Evolutionary conservation across 1,140 invertebrate species (phyloP), one percentile per base, ranked within the genome.

Genomic region (Pogonognathellus flavescens): DNA sequence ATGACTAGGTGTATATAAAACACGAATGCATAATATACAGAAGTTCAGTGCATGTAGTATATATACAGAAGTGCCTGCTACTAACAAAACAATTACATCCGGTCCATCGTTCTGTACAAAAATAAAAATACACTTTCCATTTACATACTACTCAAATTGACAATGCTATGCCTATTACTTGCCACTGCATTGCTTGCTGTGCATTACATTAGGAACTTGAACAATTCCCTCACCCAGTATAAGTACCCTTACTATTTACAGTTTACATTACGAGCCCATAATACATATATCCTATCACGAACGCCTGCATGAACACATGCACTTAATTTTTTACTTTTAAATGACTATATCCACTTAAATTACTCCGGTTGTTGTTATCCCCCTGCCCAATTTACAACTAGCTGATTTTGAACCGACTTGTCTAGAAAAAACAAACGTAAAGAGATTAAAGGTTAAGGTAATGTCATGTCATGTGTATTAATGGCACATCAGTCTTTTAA

Each of bases 41-140:
- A n/a, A n/a, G n/a, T 41, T 41, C 31, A 41, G 31, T 41, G 31
- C 6, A 41, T 41, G 1, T 41, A n/a, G 31, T 41, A 41, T 41
- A 41, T 41, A 41, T 41, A 41, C 6, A 41, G 31, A 41, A 9
- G 41, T 76, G 41, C 31, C 70, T 76, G 31, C 70, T 14, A 31
- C 70, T 76, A 76, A 76, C 70, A 76, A 76, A 76, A 31, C 70
- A 76, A 50, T 76, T 25, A 76, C 70, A 76, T 76, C 70, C 70
- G 70, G 70, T 76, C 53, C 53, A n/a, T 57, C 53, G 53, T 57
- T 57, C 20, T 59, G 55, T 31, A 83, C 81, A 59, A 55, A 60
- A 82, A 62, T 76, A 85, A 57, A 62, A 49, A 59, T 50, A 80
- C 66, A 57, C 60, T 86, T 82, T 86, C n/a, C 55, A 81, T 70